These are phyloP conservation scores for Sebastes vulpes DNA, from an alignment of 2,797 vertebrate species.

Conservation along the genomic window DNA sequence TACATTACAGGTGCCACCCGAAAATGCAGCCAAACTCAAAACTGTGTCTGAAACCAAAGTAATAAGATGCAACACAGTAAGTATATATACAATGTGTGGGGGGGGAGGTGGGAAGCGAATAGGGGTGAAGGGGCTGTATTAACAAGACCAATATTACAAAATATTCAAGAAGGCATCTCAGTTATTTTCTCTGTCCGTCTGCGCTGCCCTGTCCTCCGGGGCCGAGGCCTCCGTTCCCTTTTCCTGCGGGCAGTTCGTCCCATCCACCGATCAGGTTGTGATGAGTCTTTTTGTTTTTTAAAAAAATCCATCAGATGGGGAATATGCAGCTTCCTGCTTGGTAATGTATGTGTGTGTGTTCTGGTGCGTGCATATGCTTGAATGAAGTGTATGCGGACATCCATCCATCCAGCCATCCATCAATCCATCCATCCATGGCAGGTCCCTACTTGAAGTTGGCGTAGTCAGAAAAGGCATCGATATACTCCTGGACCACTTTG, in stretches of 20 bases:
- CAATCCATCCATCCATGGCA: slow-evolving; percentile 13
- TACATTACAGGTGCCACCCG: slow-evolving; percentile 95
- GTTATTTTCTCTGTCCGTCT: slow-evolving; percentile 78
- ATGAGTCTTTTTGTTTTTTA: slow-evolving; percentile 41
- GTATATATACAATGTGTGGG: slow-evolving; percentile 90
- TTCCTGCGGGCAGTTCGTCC: slow-evolving; percentile 62
- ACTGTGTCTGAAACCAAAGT: slow-evolving; percentile 90
- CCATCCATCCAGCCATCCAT: neutral
- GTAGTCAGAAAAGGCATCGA: slow-evolving; percentile 99
- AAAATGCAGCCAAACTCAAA: slow-evolving; percentile 93
- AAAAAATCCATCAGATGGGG: slow-evolving; percentile 54
- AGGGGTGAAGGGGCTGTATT: slow-evolving; percentile 85
- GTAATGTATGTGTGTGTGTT: slow-evolving; percentile 47
- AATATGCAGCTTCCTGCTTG: slow-evolving; percentile 53
- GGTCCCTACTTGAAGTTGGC: slow-evolving; percentile 96
- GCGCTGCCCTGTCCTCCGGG: slow-evolving; percentile 64
- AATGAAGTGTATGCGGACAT: slow-evolving; percentile 44
- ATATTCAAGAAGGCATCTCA: slow-evolving; percentile 97
- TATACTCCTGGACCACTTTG: slow-evolving; percentile 99
- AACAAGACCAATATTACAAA: slow-evolving; percentile 99
- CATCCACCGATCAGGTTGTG: slow-evolving; percentile 58
- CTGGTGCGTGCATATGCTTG: slow-evolving; percentile 51
- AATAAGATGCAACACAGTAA: slow-evolving; percentile 88
- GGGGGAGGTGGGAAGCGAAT: slow-evolving; percentile 39
- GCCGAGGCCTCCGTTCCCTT: slow-evolving; percentile 70